Percentiles rank a stretch among this genome's conserved stretches.
These are phyloP conservation scores for Syngnathoides biaculeatus DNA, from an alignment of 2,113 vertebrate genomes.

Conservation along the genomic window DNA sequence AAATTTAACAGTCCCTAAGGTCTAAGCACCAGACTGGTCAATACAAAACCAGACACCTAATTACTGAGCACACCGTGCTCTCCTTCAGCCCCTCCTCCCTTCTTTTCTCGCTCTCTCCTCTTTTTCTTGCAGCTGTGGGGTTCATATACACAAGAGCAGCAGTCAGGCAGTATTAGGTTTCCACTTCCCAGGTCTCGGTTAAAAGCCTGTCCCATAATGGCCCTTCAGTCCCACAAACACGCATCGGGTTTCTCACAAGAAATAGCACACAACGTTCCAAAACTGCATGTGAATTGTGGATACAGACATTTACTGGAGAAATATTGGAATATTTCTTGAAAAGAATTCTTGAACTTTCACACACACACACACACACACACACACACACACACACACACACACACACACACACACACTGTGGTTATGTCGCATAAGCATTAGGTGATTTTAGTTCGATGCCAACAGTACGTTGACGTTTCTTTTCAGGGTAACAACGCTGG, in stretches of 20 bases:
- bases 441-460: background rate
- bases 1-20: slow-evolving; percentile 77
- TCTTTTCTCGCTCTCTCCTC: slow-evolving; percentile 23
- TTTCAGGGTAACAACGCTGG: background rate
- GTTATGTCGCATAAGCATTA: background rate
- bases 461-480: slow-evolving; percentile 7
- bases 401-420: slow-evolving; percentile 10
- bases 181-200: slow-evolving; percentile 73
- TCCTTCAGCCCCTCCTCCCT: slow-evolving; percentile 28
- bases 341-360: slow-evolving; percentile 7
- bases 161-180: slow-evolving; percentile 73
- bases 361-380: no score
- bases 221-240: slow-evolving; percentile 73
- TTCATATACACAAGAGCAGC: slow-evolving; percentile 69
- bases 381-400: no score
- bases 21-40: slow-evolving; percentile 73
- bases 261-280: slow-evolving; percentile 40
- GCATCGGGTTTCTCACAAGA: slow-evolving; percentile 54
- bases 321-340: slow-evolving; percentile 27
- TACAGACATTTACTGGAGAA: slow-evolving; percentile 19
- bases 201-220: slow-evolving; percentile 75
- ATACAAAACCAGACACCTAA: slow-evolving; percentile 76
- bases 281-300: slow-evolving; percentile 10
- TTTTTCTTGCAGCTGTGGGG: slow-evolving; percentile 65
- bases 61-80: slow-evolving; percentile 68